These are phyloP conservation scores for Lepisosteus osseus DNA, from an alignment of 2,113 vertebrate species.

Conservation along the genomic window DNA sequence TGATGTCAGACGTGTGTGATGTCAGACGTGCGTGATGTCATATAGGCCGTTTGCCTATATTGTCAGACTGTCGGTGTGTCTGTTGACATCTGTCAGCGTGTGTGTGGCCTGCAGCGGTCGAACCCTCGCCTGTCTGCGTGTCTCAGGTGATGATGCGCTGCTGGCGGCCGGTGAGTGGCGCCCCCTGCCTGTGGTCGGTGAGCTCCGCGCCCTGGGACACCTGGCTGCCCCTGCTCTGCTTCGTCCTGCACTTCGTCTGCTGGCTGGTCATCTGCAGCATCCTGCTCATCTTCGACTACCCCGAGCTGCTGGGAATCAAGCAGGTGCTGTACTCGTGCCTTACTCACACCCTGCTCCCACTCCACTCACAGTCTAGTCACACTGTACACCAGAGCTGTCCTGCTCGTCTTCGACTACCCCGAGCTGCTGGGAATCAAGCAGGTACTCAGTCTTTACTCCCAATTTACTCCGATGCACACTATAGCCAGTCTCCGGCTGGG, in stretches of 20 bases:
- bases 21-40: too few species aligned
- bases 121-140: neutral
- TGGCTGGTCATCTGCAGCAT: conserved; percentile 90
- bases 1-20: too few species aligned
- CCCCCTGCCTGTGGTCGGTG: conserved; percentile 82
- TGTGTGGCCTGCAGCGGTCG: neutral
- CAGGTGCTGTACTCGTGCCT: too few species aligned
- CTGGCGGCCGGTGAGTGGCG: conserved; percentile 73
- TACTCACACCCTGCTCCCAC: too few species aligned
- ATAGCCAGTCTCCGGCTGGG: too few species aligned
- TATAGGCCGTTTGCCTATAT: too few species aligned
- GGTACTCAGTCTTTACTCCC: too few species aligned
- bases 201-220: conserved; percentile 71
- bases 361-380: too few species aligned
- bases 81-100: neutral
- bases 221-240: conserved; percentile 82
- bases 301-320: conserved; percentile 62
- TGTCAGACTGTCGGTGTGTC: too few species aligned
- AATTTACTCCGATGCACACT: too few species aligned
- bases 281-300: too few species aligned
- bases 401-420: conserved; percentile 46
- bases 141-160: conserved; percentile 71
- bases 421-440: conserved; percentile 71
- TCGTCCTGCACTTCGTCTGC: conserved; percentile 76
- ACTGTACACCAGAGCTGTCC: too few species aligned